Base-by-base conservation (phyloP, 1,140 invertebrate species). In the Aphis craccivora region DNA sequence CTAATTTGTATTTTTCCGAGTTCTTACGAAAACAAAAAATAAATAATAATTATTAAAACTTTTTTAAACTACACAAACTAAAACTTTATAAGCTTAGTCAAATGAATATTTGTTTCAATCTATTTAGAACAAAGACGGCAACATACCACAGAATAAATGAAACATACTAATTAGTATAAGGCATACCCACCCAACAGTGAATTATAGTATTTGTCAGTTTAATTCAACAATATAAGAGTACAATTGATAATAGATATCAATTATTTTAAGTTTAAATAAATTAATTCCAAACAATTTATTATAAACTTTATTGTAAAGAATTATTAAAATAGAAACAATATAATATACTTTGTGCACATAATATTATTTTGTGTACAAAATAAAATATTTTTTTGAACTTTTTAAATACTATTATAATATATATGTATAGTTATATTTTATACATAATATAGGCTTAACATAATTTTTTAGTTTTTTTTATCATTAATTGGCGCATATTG, bases 311-410 rank as follows among this genome's bases (percentile, higher is more conserved):
- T 89, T 53, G 4, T 89, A 89, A 37, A 37, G 22, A 89, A 40
- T 89, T 89, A 89, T 55, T 55, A 55, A 89, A 55, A 89, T 89
- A 89, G 88, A 89, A 89, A 89, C 88, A 89, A 89, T 89, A 55
- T 55, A 37, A 51, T 51, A 40, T 55, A 55, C 53, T 89, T 89
- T 55, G 88, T 89, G 88, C 51, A 89, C 48, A 40, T 51, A 40
- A 84, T 43, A 88, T 88, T 88, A 88, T 25, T 51, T 51, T 88
- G 87, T 51, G 40, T 88, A 88, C n/a, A 88, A 53, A 88, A 53
- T 53, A 89, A 53, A 89, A 89, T 89, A 30, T 37, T 37, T 35
- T 53, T 37, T 14, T 55, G 8, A 55, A 89, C 25, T 37, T 35
- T 37, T 89, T n/a, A 89, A 37, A 35, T 40, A 40, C 88, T 89